Percentiles rank a stretch among this genome's conserved stretches.
Evolutionary conservation across 2,888 invertebrate species (phyloP).

Genomic region (Hypolimnas misippus): DNA sequence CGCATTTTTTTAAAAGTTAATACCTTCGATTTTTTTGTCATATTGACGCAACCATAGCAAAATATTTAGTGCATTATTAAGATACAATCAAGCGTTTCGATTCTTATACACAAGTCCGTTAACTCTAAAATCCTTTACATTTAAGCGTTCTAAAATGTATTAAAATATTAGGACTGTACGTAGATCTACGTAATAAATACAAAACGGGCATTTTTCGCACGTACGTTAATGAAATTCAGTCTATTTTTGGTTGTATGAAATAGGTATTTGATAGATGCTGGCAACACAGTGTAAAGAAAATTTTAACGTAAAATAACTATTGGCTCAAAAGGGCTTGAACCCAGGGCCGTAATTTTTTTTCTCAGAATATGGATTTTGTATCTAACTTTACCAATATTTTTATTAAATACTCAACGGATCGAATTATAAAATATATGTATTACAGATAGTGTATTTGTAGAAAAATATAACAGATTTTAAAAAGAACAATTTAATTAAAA

Average conservation of each 20-base stretch:
- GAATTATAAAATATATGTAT: too few relatives aligned
- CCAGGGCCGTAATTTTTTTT: too few relatives aligned
- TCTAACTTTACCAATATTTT: too few relatives aligned
- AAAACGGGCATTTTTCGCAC: constrained; percentile 12
- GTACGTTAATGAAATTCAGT: constrained; percentile 22
- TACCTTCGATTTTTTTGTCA: background rate
- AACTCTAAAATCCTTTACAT: constrained; percentile 8
- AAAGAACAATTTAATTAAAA: too few relatives aligned
- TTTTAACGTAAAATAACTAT: too few relatives aligned
- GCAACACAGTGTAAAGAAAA: background rate
- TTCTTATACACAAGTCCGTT: background rate
- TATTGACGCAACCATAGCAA: constrained; percentile 15
- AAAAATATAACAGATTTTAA: too few relatives aligned
- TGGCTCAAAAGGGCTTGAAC: too few relatives aligned
- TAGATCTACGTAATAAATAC: constrained; percentile 6
- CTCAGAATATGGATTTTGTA: too few relatives aligned
- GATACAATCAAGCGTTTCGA: background rate
- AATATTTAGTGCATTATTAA: background rate
- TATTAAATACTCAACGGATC: too few relatives aligned
- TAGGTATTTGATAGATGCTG: background rate
- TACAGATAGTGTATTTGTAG: too few relatives aligned
- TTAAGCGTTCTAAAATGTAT: constrained; percentile 8
- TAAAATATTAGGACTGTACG: constrained; percentile 8
- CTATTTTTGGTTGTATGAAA: constrained; percentile 24
- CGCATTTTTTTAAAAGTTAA: too few relatives aligned